phyloP scores from a whole-genome alignment of 2,113 vertebrate genomes.

The Micromys minutus region DNA sequence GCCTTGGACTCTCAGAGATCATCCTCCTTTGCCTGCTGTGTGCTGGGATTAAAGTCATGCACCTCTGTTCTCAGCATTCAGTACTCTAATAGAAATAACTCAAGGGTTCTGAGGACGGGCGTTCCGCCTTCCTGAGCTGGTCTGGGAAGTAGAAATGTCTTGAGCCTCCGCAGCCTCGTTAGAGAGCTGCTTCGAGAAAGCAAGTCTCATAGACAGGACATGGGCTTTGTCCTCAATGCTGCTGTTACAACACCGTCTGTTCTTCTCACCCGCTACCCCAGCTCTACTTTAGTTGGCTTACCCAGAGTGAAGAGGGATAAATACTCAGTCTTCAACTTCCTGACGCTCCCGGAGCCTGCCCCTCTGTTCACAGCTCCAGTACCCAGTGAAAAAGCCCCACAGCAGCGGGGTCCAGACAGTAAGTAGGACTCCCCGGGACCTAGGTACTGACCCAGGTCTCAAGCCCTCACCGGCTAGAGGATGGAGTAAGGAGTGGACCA shows the following conservation, averaged over 20 bases:
- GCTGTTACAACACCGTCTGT: background rate
- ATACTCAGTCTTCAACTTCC: slow-evolving; percentile 97
- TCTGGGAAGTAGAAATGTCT: background rate
- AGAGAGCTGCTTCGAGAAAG: background rate
- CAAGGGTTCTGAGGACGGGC: background rate
- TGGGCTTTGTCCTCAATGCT: background rate
- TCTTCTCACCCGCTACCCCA: slow-evolving; percentile 75
- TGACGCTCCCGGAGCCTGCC: slow-evolving; percentile 87
- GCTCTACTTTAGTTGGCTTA: slow-evolving; percentile 91
- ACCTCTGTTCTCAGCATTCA: rapidly evolving
- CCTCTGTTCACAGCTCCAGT: slow-evolving; percentile 56
- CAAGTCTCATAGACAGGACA: background rate
- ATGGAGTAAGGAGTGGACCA: background rate
- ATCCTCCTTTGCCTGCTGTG: background rate
- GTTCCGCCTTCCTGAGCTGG: background rate
- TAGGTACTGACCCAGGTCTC: background rate
- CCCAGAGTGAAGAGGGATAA: slow-evolving; percentile 97
- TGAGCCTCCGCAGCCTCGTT: background rate
- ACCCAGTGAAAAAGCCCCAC: slow-evolving; percentile 63
- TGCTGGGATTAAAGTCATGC: background rate
- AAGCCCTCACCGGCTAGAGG: background rate
- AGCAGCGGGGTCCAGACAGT: slow-evolving; percentile 78
- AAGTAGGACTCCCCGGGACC: slow-evolving; percentile 73
- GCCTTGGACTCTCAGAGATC: background rate
- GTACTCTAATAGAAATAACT: slow-evolving; percentile 32